Base-by-base conservation (phyloP, 2,888 invertebrate species). In the Orthosia gracilis region DNA sequence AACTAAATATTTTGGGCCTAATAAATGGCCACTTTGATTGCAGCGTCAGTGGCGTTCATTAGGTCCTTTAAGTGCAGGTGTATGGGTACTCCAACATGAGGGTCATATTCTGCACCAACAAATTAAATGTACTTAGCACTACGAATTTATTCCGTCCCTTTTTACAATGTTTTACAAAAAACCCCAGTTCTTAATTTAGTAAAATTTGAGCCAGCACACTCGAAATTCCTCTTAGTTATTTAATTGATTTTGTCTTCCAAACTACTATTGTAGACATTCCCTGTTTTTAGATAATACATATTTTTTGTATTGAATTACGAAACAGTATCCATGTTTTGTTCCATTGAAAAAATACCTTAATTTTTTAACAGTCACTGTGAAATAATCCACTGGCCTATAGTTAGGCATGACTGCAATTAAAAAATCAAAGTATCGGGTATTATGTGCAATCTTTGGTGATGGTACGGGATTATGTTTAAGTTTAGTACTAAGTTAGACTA, bases 371-470 rank as follows among this genome's bases (percentile, higher is more conserved):
- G 95, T 96, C 96, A 91, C 87, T 87, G 91, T 91, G 90, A 91
- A 90, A 87, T 85, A 90, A 88, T 90, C 88, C 89, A 91, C 90
- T 89, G 83, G 92, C 94, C 95, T 92, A 90, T 68, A 74, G 78
- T 83, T 86, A 92, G 96, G 96, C 94, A 92, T 94, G 96, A 96
- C 96, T 96, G 95, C 95, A 94, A 90, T 94, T 94, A 94, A 95
- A 95, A 96, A 96, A 97, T 96, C 96, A 96, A 97, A 97, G 97
- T 97, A 97, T 98, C 98, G 98, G 98, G 98, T 98, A 98, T 97
- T 97, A 97, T 98, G 98, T 98, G 98, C 98, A 98, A 98, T 98
- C 97, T 96, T 97, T 97, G 97, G 97, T 97, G 97, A 97, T 97
- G 97, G 97, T 97, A 95, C 95, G 96, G 96, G 97, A 94, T 92